Base-by-base conservation (phyloP, 2,888 invertebrate species). In the Pammene fasciana region DNA sequence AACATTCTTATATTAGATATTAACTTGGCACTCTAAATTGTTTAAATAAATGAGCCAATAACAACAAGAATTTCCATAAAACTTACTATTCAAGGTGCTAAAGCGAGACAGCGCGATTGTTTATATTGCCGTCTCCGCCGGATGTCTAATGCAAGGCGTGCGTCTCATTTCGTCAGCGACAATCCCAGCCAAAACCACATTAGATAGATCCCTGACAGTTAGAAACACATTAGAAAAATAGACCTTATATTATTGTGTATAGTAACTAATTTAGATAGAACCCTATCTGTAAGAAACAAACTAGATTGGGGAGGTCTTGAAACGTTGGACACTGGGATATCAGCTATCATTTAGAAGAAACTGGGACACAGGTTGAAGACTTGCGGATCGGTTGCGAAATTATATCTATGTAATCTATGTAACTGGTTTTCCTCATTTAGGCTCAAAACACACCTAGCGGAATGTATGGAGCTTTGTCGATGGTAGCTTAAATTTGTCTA, bases 131-230 rank as follows among this genome's bases (percentile, higher is more conserved):
- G 52, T 79, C 80, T 77, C 76, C 56, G 71, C 76, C 75, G 75
- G 75, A 76, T 54, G 71, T 78, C 77, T 76, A 78, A 75, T 78
- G 85, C 78, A 85, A 85, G 73, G 67, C 67, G 72, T 55, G 72
- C 66, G 52, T 54, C 65, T 57, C 66, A 75, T 85, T 85, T 83
- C 84, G 77, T 85, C 85, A 85, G 76, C 52, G 72, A 26, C 16
- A 36, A 13, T 56, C 43, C 14, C 45, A 38, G 55, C 50, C n/a
- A 43, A 18, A 13, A 50, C 75, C 71, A 72, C 2, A 5, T 16
- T 60, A 67, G 16, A 1, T 36, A 57, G 73, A 74, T 41, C 68
- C 68, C 57, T 46, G 55, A 43, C 43, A 65, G 11, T 54, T 18
- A 36, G 14, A 43, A 50, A 54, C 7, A 50, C 18, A 6, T 36